Percentiles rank a stretch among this genome's conserved stretches.
Evolutionary conservation across 2,797 vertebrate species (phyloP).

Genomic region (Brachyrhaphis roseni): DNA sequence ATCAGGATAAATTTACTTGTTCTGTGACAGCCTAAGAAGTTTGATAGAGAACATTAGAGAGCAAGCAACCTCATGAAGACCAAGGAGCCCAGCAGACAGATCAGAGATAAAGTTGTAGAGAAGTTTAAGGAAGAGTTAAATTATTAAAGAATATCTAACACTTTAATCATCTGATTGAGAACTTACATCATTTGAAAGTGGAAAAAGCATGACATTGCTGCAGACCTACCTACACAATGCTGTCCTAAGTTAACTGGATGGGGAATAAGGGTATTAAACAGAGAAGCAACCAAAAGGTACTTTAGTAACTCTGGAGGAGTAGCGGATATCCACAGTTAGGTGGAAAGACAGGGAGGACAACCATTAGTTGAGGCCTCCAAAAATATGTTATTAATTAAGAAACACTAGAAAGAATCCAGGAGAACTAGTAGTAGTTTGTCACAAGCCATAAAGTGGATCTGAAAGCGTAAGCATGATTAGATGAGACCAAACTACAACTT

Average conservation of each 20-base stretch:
- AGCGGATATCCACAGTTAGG: neutral
- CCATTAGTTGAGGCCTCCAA: neutral
- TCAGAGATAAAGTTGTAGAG: neutral
- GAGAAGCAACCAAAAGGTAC: neutral
- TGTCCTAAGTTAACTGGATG: neutral
- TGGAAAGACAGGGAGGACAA: neutral
- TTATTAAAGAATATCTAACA: neutral
- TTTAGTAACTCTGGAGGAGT: neutral
- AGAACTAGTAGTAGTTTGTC: neutral
- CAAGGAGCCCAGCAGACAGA: neutral
- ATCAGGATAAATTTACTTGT: neutral
- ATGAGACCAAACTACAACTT: neutral
- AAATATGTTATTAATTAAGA: neutral
- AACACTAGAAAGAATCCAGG: neutral
- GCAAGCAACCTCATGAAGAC: neutral
- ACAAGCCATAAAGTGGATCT: neutral
- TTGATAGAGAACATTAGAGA: neutral
- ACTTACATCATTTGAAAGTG: neutral
- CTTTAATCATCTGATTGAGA: neutral
- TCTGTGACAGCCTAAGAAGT: neutral
- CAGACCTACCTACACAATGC: neutral
- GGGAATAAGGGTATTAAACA: neutral
- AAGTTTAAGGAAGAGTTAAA: neutral
- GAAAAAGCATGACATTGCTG: neutral
- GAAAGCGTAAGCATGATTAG: neutral